Base-by-base conservation (phyloP, 2,797 vertebrate species). In the Rhinoraja longicauda region DNA sequence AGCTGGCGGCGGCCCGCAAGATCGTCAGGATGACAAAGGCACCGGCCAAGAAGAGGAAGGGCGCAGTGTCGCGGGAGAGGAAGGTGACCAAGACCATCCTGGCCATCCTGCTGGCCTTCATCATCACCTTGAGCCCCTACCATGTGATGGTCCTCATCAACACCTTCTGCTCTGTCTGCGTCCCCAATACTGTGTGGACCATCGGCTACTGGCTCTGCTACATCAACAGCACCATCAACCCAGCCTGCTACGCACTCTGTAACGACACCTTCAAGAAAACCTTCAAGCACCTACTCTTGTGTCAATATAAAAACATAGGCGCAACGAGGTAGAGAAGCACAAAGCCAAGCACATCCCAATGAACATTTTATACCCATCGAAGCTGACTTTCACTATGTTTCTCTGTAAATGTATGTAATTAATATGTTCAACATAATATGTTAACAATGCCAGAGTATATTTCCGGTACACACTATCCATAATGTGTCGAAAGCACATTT, bases 101-200 rank as follows among this genome's bases (percentile, higher is more conserved):
- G 97, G 99, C 99, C 94, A 99, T 99, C 95, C 97, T 99, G 77
- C 95, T 99, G 94, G 99, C 99, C 13, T 99, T 99, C 93, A 99
- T 99, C 91, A 98, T 98, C 95, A 99, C 99, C 76, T 99, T 99
- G 99, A 99, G 99, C 77, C 99, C 99, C 2, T 99, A 99, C 94
- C 99, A 99, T 0, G 99, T 99, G 94, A 99, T 99, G 98, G 99
- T 99, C 94, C 98, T 99, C 91, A 99, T 99, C 94, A 99, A 99
- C 95, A 98, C 98, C 93, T 99, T 99, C 96, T 99, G 99, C 94
- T 95, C 97, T 94, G 97, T 98, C 94, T 99, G 99, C 94, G 98
- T 99, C 94, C 99, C 99, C 70, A 97, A 95, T 96, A 98, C 99
- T 0, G 97, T 99, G 93, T 99, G 99, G 99, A 99, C 98, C 93